Conservation (phyloP, 2,888 invertebrate genomes). For the Caenorhabditis afra region DNA sequence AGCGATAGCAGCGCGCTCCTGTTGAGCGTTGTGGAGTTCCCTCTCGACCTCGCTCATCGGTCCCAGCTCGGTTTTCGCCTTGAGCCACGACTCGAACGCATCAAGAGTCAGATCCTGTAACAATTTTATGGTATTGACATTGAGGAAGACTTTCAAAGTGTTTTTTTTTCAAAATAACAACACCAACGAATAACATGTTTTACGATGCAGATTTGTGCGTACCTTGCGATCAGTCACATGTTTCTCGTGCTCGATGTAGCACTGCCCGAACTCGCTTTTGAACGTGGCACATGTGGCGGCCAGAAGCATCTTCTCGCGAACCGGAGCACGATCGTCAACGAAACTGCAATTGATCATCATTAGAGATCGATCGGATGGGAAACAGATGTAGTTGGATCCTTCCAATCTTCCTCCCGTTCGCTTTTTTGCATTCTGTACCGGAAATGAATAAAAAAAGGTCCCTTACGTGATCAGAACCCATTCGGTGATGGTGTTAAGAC, state of each 20-base stretch:
- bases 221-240: slow-evolving; percentile 86
- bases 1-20: slow-evolving; percentile 67
- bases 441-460: too few species aligned
- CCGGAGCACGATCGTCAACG: slow-evolving; percentile 93
- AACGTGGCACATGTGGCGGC: slow-evolving; percentile 97
- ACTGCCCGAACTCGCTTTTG: slow-evolving; percentile 95
- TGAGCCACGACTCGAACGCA: slow-evolving; percentile 89
- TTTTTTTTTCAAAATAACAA: too few species aligned
- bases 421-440: too few species aligned
- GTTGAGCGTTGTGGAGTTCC: slow-evolving; percentile 69
- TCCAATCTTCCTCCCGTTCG: too few species aligned
- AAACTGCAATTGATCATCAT: slow-evolving; percentile 87
- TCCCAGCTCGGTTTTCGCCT: slow-evolving; percentile 88
- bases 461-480: slow-evolving; percentile 85
- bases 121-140: neutral
- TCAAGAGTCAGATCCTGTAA: slow-evolving; percentile 87
- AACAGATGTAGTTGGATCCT: slow-evolving; percentile 23
- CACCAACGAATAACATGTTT: neutral
- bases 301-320: slow-evolving; percentile 94
- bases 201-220: neutral
- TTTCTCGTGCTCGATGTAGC: slow-evolving; percentile 93
- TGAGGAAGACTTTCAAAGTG: neutral
- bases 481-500: slow-evolving; percentile 86
- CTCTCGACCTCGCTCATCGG: slow-evolving; percentile 87
- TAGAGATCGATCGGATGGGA: slow-evolving; percentile 4